Evolutionary conservation across 2,888 invertebrate species (phyloP).

Genomic region (Drosophila villosipedis): DNA sequence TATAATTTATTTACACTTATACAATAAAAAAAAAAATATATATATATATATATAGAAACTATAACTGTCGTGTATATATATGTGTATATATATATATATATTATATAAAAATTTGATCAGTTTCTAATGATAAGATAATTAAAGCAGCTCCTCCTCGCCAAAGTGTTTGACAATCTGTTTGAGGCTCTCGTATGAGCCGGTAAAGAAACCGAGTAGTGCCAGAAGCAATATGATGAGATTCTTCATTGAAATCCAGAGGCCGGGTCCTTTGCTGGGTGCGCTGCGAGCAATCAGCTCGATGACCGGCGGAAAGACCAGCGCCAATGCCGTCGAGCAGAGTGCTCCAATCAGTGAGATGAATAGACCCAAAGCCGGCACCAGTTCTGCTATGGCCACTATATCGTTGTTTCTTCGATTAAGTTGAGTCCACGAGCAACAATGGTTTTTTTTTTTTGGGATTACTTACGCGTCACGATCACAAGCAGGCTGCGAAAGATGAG

Average conservation of each 20-base stretch:
- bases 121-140: not conserved
- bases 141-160: slow-evolving; percentile 63
- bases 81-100: slow-evolving; percentile 4
- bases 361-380: slow-evolving; percentile 93
- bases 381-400: slow-evolving; percentile 93
- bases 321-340: slow-evolving; percentile 94
- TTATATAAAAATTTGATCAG: not conserved
- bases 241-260: slow-evolving; percentile 86
- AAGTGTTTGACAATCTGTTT: slow-evolving; percentile 81
- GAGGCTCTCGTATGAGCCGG: slow-evolving; percentile 91
- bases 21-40: slow-evolving; percentile 15
- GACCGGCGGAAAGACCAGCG: slow-evolving; percentile 94
- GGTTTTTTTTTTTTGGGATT: not conserved
- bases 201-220: slow-evolving; percentile 89
- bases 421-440: not conserved
- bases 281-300: slow-evolving; percentile 91
- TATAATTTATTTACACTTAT: slow-evolving; percentile 45
- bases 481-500: slow-evolving; percentile 89
- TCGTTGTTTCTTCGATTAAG: not conserved
- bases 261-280: slow-evolving; percentile 86
- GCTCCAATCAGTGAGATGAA: slow-evolving; percentile 97
- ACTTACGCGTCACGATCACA: slow-evolving; percentile 94
- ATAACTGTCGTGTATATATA: slow-evolving; percentile 22
- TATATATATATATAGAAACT: slow-evolving; percentile 26
- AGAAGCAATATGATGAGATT: slow-evolving; percentile 88